Evolutionary conservation across 2,888 invertebrate species (phyloP).

Genomic region (Disparrhopalites patrizii): DNA sequence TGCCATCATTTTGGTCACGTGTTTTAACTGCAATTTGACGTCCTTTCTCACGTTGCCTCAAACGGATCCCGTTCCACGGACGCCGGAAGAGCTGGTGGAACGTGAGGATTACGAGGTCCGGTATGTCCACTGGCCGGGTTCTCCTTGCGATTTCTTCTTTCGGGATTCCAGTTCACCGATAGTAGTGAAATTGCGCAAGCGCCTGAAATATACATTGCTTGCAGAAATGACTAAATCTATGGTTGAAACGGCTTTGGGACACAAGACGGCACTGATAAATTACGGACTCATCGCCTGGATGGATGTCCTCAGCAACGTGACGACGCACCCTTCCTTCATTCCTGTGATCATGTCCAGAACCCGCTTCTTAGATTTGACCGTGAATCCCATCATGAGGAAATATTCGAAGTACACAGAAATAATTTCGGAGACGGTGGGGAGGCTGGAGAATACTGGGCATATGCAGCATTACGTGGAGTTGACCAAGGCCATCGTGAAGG

Average conservation of each 20-base stretch:
- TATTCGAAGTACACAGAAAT: neutral
- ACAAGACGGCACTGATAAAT: neutral
- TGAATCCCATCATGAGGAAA: neutral
- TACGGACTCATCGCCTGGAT: neutral
- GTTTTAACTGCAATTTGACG: too few species aligned
- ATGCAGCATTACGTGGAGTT: neutral
- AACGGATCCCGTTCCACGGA: too few species aligned
- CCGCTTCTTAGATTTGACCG: neutral
- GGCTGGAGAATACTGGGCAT: neutral
- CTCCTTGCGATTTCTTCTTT: too few species aligned
- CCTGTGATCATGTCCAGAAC: neutral
- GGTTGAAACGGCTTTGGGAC: neutral
- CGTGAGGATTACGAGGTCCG: too few species aligned
- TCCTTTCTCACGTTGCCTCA: too few species aligned
- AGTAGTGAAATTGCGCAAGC: too few species aligned
- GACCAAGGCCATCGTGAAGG: neutral
- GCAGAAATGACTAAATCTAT: neutral
- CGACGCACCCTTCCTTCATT: neutral
- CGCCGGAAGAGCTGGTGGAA: too few species aligned
- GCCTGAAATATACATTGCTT: too few species aligned
- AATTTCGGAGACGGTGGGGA: neutral
- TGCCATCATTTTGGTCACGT: too few species aligned
- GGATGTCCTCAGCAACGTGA: neutral
- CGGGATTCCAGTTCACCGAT: too few species aligned
- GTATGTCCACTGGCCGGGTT: too few species aligned